Evolutionary conservation across 2,888 invertebrate species (phyloP), one percentile per base, ranked within the genome.

Genomic region (Yponomeuta evonymella): DNA sequence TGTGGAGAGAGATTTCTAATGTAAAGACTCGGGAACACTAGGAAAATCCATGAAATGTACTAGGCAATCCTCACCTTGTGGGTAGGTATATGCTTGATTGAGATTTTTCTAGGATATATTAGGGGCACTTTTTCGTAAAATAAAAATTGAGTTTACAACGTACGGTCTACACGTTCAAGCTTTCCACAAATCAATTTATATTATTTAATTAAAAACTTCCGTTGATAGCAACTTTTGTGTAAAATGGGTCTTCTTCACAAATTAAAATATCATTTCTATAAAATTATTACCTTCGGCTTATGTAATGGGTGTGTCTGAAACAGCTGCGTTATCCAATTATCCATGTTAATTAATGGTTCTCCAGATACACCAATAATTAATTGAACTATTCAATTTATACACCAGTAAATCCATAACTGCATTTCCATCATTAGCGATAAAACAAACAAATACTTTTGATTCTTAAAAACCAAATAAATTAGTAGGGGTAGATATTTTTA

Each of bases 301-400:
- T 74, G 79, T 72, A 88, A 84, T 2, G 84, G 81, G 66, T 85
- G 88, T n/a, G 89, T 78, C 73, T 93, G 92, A 76, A 93, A 93
- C 71, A 93, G 81, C 76, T 92, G 84, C 70, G 90, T 83, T 74
- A 93, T 93, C 93, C 93, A 93, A 82, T 90, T 85, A 72, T 92
- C 89, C 92, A 92, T 92, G 69, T 65, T 23, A 23, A n/a, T 66
- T 23, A 63, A 29, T 75, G 72, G 73, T 68, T 72, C 43, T 69
- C 30, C 62, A 58, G 15, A 70, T 23, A 48, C 64, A 23, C 15
- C 15, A 58, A 58, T 43, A 43, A 43, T 43, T 43, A 33, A 65
- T 30, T 30, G 33, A 65, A 30, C 33, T 33, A 65, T 30, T 30
- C 30, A 65, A 62, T 5, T 36, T 66, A 36, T 36, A 3, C 51